Evolutionary conservation across 2,888 invertebrate genomes (phyloP).

Genomic region (Aquatica leii): DNA sequence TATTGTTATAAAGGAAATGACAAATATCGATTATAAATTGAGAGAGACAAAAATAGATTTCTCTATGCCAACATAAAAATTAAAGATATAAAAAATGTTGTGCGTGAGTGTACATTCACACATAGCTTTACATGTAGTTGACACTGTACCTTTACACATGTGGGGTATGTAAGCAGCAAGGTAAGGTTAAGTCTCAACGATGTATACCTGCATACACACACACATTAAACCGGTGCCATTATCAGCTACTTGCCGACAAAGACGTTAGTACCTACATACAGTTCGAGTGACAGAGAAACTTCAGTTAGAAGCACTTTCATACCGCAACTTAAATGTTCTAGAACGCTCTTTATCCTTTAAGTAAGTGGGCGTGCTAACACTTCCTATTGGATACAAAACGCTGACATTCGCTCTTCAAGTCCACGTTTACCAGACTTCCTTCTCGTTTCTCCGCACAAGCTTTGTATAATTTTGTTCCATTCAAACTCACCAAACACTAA

Average conservation of each 20-base stretch:
- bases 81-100: not conserved
- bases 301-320: conserved; percentile 32
- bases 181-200: conserved; percentile 56
- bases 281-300: conserved; percentile 30
- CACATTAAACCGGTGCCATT: conserved; percentile 58
- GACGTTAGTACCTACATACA: conserved; percentile 44
- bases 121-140: conserved; percentile 59
- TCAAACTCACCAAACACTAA: conserved; percentile 18
- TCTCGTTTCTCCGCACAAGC: conserved; percentile 20
- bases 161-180: conserved; percentile 52
- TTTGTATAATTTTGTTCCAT: conserved; percentile 15
- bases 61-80: not conserved
- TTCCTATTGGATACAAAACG: conserved; percentile 24
- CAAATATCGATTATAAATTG: not conserved
- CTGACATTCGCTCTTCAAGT: conserved; percentile 32
- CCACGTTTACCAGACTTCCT: conserved; percentile 31
- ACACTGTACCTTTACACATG: conserved; percentile 48
- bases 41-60: not conserved
- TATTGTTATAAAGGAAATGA: not conserved
- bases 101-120: conserved; percentile 55
- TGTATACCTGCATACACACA: conserved; percentile 48
- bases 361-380: conserved; percentile 30
- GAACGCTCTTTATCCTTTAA: conserved; percentile 37
- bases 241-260: conserved; percentile 58
- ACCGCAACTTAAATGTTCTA: conserved; percentile 34